Evolutionary conservation across 2,797 vertebrate species (phyloP).

Genomic region (Alcedo quadribrachys): DNA sequence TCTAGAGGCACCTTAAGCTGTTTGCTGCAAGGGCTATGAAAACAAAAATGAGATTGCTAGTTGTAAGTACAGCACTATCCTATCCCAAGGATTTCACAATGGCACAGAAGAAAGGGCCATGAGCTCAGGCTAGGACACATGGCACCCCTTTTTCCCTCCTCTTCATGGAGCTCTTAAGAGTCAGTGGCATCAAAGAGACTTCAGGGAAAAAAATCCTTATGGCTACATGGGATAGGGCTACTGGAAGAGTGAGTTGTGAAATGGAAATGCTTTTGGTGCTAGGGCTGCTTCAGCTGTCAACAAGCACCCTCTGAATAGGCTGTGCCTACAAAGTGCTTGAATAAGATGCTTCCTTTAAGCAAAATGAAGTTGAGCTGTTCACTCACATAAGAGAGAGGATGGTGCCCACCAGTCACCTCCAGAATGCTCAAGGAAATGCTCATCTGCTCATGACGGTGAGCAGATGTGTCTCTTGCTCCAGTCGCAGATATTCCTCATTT

Average conservation of each 20-base stretch:
- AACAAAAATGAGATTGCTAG: not conserved
- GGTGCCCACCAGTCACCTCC: not conserved
- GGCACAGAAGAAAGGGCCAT: not conserved
- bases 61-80: accelerated
- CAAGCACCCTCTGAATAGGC: not conserved
- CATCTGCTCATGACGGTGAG: not conserved
- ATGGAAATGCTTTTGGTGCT: not conserved
- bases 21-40: not conserved
- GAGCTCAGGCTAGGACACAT: not conserved
- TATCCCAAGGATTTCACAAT: not conserved
- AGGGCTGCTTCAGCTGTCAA: not conserved
- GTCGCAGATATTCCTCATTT: not conserved
- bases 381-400: not conserved
- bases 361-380: not conserved
- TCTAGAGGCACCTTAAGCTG: not conserved
- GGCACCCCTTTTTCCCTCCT: not conserved
- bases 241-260: not conserved
- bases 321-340: not conserved
- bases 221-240: not conserved
- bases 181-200: not conserved
- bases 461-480: not conserved
- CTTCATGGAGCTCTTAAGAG: not conserved
- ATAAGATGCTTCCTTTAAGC: not conserved
- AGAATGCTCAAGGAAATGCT: not conserved
- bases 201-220: not conserved